Evolutionary conservation across 2,113 vertebrate species (phyloP).

Genomic region (Mystacornis crossleyi): DNA sequence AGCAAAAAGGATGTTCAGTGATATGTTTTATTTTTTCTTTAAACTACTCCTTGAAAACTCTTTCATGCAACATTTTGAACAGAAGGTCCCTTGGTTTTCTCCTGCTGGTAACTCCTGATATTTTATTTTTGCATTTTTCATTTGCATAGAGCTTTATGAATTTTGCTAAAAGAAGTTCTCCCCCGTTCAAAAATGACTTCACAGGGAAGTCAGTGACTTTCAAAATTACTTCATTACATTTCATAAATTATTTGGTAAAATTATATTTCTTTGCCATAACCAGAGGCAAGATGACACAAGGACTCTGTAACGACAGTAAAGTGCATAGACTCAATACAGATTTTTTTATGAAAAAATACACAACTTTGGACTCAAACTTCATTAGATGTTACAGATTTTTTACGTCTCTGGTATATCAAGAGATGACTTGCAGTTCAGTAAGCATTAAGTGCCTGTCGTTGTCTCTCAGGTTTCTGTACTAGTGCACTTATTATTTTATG

Average conservation of each 20-base stretch:
- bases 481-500: neutral
- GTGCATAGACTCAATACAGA: neutral
- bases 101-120: neutral
- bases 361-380: neutral
- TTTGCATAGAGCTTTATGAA: neutral
- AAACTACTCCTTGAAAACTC: neutral
- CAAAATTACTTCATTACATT: neutral
- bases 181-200: neutral
- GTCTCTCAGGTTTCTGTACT: neutral
- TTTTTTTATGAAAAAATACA: neutral
- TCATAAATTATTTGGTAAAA: neutral
- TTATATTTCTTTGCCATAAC: neutral
- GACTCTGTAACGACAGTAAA: neutral
- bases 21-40: neutral
- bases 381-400: neutral
- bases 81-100: neutral
- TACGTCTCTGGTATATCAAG: neutral
- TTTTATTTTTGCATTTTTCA: neutral
- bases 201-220: neutral
- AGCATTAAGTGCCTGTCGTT: neutral
- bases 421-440: neutral
- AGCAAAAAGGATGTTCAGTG: neutral
- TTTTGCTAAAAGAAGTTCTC: neutral
- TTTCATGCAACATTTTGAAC: neutral
- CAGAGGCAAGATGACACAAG: neutral